Base-by-base conservation (phyloP, 2,888 invertebrate species). In the Amphimallon solstitiale region DNA sequence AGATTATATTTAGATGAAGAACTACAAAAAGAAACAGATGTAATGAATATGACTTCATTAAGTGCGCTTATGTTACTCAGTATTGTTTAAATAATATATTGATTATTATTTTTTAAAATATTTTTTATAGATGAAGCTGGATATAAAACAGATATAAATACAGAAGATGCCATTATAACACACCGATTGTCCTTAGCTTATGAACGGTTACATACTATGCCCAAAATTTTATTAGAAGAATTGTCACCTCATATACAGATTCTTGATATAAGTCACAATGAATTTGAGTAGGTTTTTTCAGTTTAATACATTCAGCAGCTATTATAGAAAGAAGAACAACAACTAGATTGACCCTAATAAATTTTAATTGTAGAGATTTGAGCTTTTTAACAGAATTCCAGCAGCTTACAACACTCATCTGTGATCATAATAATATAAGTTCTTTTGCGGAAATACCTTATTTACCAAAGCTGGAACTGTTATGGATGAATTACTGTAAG, bases 371-470 rank as follows among this genome's bases (percentile, higher is more conserved):
- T 81, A 93, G 92, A 61, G 90, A 91, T 80, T 82, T 94, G 61
- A 87, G 90, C 69, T 91, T 91, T 75, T 79, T 95, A 37, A 85
- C 87, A 2, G 87, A 90, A 75, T 93, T 94, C 80, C 89, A 87
- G 66, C 86, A 88, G 66, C 80, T 95, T 64, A 89, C 90, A 7
- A 92, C 92, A 0, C 80, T 95, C 10, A 93, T 95, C 72, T 86
- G 93, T 71, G 95, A 95, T 80, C 89, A 91, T 73, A 95, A 95
- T 78, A 85, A 86, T 1, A 88, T 93, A 65, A 88, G 88, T 23
- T 89, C 91, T 45, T 86, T 88, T 59, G 89, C 90, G 35, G 83
- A 86, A 10, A 85, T 95, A 51, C 94, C 95, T 0, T 86, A 86
- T 40, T 80, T 93, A 79, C 90, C 91, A 0, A 88, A 87, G 72